Percentiles rank a stretch among this genome's conserved stretches.
Evolutionary conservation across 2,797 vertebrate genomes (phyloP).

Genomic region (Pseudochirops cupreus): DNA sequence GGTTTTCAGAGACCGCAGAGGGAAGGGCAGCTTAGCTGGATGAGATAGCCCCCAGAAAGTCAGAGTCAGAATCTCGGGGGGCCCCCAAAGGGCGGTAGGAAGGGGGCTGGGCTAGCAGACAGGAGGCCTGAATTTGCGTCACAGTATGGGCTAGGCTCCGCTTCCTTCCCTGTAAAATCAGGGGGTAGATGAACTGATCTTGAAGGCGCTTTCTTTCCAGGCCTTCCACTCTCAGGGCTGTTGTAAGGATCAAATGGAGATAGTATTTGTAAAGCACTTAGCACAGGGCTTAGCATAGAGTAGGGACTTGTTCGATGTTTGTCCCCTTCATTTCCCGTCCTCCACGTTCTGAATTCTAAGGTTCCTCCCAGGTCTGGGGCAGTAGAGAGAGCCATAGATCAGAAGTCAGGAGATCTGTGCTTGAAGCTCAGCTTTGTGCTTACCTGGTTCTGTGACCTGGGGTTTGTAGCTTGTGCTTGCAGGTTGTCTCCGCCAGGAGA

Average conservation of each 20-base stretch:
- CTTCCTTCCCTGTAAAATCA: background rate
- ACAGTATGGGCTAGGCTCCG: background rate
- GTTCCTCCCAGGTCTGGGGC: background rate
- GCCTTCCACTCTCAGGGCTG: background rate
- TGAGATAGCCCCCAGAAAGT: background rate
- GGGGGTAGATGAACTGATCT: background rate
- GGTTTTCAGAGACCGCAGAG: background rate
- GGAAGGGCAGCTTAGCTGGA: background rate
- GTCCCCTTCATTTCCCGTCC: background rate
- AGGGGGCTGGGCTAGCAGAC: background rate
- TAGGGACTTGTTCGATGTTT: background rate
- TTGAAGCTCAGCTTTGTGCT: background rate
- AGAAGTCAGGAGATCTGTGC: background rate
- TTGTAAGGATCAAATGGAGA: background rate
- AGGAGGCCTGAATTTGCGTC: background rate
- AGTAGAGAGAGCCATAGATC: background rate
- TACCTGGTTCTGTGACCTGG: background rate
- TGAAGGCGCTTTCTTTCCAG: background rate
- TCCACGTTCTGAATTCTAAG: background rate
- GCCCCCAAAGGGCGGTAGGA: background rate
- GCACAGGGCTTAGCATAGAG: background rate
- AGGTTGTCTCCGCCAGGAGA: too few relatives aligned
- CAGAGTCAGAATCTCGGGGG: background rate
- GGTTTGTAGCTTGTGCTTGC: too few relatives aligned
- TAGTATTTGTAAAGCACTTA: background rate